These are phyloP conservation scores for Pomatostomus ruficeps DNA, from an alignment of 2,113 vertebrate genomes.

Conservation along the genomic window DNA sequence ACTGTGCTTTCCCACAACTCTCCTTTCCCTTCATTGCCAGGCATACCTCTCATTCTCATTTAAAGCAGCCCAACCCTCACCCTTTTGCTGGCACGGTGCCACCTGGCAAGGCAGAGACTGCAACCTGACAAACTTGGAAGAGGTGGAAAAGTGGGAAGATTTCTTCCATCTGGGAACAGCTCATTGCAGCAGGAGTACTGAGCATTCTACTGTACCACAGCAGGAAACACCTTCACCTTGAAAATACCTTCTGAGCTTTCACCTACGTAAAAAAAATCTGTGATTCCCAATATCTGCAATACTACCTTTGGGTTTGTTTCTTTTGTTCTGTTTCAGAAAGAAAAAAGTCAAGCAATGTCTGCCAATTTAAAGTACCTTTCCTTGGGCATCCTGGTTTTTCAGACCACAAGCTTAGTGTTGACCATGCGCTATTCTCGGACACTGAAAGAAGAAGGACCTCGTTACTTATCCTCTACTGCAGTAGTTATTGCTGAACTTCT, in stretches of 20 bases:
- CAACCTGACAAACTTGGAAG: not conserved
- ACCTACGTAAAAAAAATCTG: not conserved
- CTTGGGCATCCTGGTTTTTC: constrained; percentile 93
- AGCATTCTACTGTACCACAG: not conserved
- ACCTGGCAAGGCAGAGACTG: not conserved
- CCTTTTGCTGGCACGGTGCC: not conserved
- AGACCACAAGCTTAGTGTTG: constrained; percentile 95
- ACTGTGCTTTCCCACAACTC: not conserved
- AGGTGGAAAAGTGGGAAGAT: not conserved
- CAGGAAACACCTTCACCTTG: not conserved
- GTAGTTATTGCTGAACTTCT: constrained; percentile 93
- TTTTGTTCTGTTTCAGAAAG: constrained; percentile 66
- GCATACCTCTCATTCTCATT: not conserved
- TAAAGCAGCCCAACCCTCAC: not conserved
- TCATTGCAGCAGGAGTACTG: not conserved
- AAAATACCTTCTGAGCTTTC: not conserved
- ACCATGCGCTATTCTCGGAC: constrained; percentile 98
- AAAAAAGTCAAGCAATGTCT: constrained; percentile 72
- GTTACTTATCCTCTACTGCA: constrained; percentile 95
- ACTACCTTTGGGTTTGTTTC: not conserved
- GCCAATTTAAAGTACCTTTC: constrained; percentile 92
- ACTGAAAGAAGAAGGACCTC: constrained; percentile 89
- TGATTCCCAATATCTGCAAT: not conserved
- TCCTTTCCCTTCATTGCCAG: not conserved
- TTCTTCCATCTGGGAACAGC: not conserved